Evolutionary conservation across 2,113 vertebrate species (phyloP).

Genomic region (Apaloderma vittatum): DNA sequence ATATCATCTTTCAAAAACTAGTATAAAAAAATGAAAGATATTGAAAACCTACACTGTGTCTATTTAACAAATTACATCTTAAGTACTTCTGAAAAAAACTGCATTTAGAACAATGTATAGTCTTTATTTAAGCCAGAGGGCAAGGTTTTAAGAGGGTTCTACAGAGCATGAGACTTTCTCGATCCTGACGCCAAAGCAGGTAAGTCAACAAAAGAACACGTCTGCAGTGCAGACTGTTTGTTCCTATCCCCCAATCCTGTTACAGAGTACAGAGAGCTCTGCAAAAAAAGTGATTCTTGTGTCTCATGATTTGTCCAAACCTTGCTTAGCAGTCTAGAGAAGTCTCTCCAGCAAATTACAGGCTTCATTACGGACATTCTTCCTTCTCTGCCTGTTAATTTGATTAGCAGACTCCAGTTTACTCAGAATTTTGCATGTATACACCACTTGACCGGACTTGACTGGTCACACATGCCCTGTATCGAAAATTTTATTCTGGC

Average conservation of each 20-base stretch:
- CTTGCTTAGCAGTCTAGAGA: not conserved
- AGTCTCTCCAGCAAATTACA: conserved; percentile 41
- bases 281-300: not conserved
- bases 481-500: conserved; percentile 22
- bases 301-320: not conserved
- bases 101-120: not conserved
- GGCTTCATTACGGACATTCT: conserved; percentile 39
- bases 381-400: conserved; percentile 20
- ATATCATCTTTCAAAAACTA: conserved; percentile 7
- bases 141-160: not conserved
- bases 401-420: conserved; percentile 34
- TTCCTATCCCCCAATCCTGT: not conserved
- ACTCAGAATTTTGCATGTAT: conserved; percentile 39
- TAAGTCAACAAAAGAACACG: not conserved
- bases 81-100: not conserved
- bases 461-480: conserved; percentile 38
- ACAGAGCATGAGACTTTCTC: not conserved
- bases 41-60: not conserved
- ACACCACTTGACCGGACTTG: conserved; percentile 46
- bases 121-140: not conserved
- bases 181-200: not conserved
- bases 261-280: not conserved
- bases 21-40: not conserved
- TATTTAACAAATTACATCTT: not conserved
- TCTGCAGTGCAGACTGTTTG: not conserved